Percentiles rank a stretch among this genome's conserved stretches.
These are phyloP conservation scores for Hirudo medicinalis DNA, from an alignment of 1,140 invertebrate species.

Conservation along the genomic window DNA sequence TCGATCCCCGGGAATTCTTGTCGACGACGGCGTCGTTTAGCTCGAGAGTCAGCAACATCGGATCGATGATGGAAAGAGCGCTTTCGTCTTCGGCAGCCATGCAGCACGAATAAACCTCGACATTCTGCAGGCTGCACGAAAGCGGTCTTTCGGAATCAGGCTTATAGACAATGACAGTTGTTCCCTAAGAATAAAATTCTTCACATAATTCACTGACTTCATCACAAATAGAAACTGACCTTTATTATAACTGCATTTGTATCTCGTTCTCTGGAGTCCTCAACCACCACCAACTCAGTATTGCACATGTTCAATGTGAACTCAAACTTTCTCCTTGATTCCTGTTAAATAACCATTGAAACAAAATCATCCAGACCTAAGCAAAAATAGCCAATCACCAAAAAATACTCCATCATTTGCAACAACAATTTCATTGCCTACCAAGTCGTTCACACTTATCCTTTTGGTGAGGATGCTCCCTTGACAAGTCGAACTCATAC, in stretches of 20 bases:
- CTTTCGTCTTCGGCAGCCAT: slow-evolving; percentile 82
- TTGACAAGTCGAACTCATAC: not conserved
- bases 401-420: too few species aligned
- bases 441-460: slow-evolving; percentile 38
- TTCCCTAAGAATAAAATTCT: slow-evolving; percentile 48
- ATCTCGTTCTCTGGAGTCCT: slow-evolving; percentile 70
- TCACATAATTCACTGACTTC: not conserved
- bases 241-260: slow-evolving; percentile 84
- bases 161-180: slow-evolving; percentile 68
- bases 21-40: slow-evolving; percentile 31
- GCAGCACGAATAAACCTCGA: slow-evolving; percentile 85
- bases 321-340: slow-evolving; percentile 24
- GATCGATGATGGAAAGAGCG: slow-evolving; percentile 87
- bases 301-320: slow-evolving; percentile 70
- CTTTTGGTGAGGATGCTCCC: slow-evolving; percentile 40
- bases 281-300: slow-evolving; percentile 83
- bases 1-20: slow-evolving; percentile 23
- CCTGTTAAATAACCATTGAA: not conserved
- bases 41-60: slow-evolving; percentile 57
- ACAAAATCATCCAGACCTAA: too few species aligned
- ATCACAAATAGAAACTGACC: slow-evolving; percentile 37
- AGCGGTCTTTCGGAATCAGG: slow-evolving; percentile 59
- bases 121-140: slow-evolving; percentile 71
- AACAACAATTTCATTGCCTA: slow-evolving; percentile 14
- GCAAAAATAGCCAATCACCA: too few species aligned